phyloP scores from a whole-genome alignment of 2,797 vertebrate genomes.

The Lepidocolaptes lacrymiger region DNA sequence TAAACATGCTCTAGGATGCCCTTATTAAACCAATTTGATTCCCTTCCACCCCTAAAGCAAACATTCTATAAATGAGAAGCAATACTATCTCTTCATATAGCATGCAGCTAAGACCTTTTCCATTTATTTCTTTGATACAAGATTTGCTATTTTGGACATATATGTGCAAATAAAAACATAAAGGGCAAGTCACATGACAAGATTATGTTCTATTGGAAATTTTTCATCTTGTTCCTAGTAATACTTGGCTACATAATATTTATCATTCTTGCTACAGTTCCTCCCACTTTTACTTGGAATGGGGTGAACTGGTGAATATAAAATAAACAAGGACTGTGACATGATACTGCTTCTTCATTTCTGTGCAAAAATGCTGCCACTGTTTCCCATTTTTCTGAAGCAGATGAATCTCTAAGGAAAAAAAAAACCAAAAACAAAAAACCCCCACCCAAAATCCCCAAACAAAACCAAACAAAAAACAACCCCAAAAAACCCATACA shows the following conservation, averaged over 20 bases:
- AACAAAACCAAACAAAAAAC: background rate
- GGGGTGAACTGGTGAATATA: background rate
- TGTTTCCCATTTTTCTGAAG: background rate
- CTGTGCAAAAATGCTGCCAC: background rate
- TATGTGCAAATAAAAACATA: background rate
- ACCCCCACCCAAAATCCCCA: background rate
- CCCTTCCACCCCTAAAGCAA: background rate
- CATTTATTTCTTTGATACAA: background rate
- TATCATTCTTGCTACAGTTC: background rate
- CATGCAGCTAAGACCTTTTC: background rate
- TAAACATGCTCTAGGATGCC: background rate
- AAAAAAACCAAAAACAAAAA: background rate
- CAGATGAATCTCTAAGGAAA: background rate
- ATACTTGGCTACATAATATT: background rate
- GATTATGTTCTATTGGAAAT: background rate
- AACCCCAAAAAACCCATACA: background rate
- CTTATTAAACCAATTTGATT: background rate
- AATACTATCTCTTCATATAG: background rate
- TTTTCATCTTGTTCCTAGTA: background rate
- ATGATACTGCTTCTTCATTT: background rate
- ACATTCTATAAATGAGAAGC: background rate
- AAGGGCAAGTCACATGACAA: background rate
- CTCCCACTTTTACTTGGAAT: fast-evolving
- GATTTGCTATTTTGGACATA: background rate
- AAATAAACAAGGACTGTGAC: background rate